phyloP scores from a whole-genome alignment of 2,888 invertebrate species.

The Choristoneura rosaceana region DNA sequence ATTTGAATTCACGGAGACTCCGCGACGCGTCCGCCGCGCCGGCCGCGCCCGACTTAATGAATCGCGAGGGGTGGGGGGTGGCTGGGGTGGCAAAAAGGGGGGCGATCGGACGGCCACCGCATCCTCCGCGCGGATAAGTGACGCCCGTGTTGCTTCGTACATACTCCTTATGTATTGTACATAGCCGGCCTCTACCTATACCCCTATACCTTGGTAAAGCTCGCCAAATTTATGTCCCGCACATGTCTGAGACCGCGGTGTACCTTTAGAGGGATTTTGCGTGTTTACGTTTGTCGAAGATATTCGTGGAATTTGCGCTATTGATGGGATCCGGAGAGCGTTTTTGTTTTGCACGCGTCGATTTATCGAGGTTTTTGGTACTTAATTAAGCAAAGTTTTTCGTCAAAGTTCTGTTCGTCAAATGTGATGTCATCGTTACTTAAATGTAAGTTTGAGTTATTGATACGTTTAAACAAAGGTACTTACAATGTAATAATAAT shows the following conservation, averaged over 20 bases:
- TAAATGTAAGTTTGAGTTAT: too few species aligned
- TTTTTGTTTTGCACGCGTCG: conserved; percentile 2
- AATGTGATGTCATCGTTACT: not conserved
- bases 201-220: conserved; percentile 80
- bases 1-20: conserved; percentile 86
- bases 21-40: conserved; percentile 84
- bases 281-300: conserved; percentile 80
- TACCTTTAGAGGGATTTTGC: conserved; percentile 85
- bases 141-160: conserved; percentile 74
- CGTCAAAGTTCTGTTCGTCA: not conserved
- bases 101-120: conserved; percentile 83
- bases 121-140: conserved; percentile 85
- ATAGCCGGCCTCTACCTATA: conserved; percentile 69
- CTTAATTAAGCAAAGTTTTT: not conserved
- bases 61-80: conserved; percentile 74
- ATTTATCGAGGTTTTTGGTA: not conserved
- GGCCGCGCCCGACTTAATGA: conserved; percentile 86
- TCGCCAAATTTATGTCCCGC: conserved; percentile 85
- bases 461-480: too few species aligned
- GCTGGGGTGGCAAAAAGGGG: conserved; percentile 64
- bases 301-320: conserved; percentile 80
- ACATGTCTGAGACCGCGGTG: conserved; percentile 85
- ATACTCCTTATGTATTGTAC: conserved; percentile 75
- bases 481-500: too few species aligned
- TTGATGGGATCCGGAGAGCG: conserved; percentile 70